Percentiles rank a stretch among this genome's conserved stretches.
phyloP scores from a whole-genome alignment of 2,888 invertebrate genomes.

The Dysmachus trigonus region DNA sequence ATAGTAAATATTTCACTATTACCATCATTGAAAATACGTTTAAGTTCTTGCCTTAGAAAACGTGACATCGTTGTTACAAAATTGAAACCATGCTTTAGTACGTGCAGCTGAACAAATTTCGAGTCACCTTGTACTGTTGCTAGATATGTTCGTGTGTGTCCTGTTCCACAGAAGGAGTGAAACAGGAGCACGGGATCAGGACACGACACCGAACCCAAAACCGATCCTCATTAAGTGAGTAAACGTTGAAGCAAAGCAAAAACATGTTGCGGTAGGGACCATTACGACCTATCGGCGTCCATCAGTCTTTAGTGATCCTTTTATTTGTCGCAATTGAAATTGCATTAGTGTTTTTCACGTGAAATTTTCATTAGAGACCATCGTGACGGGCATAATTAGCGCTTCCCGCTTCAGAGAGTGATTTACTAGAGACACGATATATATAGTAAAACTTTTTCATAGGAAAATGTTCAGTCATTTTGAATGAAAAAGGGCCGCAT shows the following conservation, averaged over 20 bases:
- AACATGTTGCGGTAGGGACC: neutral
- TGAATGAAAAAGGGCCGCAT: neutral
- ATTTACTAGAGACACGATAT: neutral
- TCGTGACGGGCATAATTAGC: neutral
- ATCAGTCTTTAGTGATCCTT: neutral
- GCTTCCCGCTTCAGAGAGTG: neutral
- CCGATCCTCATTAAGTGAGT: neutral
- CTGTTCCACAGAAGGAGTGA: neutral
- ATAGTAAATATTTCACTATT: no score
- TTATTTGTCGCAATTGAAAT: neutral
- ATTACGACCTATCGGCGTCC: neutral
- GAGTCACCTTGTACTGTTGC: neutral
- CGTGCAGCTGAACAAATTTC: neutral
- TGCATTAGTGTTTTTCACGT: neutral
- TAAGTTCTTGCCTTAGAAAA: no score
- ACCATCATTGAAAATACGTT: no score
- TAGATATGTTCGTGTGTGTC: neutral
- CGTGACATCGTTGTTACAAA: neutral
- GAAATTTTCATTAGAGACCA: neutral
- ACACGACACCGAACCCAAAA: neutral
- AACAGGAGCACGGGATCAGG: neutral
- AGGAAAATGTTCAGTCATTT: neutral
- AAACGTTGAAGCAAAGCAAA: neutral
- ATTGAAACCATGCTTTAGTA: neutral
- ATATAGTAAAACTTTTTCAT: neutral